phyloP scores from a whole-genome alignment of 2,888 invertebrate species.

The Dryocosmus kuriphilus region DNA sequence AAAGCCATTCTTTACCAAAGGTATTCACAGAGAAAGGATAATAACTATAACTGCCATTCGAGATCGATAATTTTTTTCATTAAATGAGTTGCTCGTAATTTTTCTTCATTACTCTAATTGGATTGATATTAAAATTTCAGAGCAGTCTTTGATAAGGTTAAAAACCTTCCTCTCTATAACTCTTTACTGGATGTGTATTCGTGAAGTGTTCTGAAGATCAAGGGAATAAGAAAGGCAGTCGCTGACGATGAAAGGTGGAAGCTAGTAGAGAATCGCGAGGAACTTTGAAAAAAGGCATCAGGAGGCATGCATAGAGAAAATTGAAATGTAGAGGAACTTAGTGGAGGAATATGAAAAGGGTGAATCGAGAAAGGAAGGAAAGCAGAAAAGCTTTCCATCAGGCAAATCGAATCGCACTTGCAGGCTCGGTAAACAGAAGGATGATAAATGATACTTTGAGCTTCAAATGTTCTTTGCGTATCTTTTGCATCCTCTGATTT shows the following conservation, averaged over 20 bases:
- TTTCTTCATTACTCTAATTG: too few species aligned
- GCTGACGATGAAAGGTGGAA: constrained; percentile 16
- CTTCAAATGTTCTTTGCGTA: background rate
- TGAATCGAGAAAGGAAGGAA: background rate
- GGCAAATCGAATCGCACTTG: constrained; percentile 67
- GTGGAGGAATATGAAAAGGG: background rate
- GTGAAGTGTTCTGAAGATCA: background rate
- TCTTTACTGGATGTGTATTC: background rate
- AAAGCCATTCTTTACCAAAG: background rate
- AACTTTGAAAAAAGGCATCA: background rate
- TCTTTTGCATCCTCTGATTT: constrained; percentile 4
- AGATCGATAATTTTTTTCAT: too few species aligned
- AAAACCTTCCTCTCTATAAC: background rate
- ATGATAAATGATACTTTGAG: constrained; percentile 65
- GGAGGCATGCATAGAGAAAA: background rate
- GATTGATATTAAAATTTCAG: too few species aligned
- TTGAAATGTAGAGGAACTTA: background rate
- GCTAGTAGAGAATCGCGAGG: background rate
- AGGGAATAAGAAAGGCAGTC: constrained; percentile 1
- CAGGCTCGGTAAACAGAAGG: constrained; percentile 63
- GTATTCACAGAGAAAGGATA: background rate
- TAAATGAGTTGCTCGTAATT: too few species aligned
- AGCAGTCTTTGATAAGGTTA: background rate
- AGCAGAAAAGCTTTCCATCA: constrained; percentile 61
- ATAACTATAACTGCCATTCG: too few species aligned